Conservation (phyloP, 2,888 invertebrate genomes). For the Trichopoda pennipes region DNA sequence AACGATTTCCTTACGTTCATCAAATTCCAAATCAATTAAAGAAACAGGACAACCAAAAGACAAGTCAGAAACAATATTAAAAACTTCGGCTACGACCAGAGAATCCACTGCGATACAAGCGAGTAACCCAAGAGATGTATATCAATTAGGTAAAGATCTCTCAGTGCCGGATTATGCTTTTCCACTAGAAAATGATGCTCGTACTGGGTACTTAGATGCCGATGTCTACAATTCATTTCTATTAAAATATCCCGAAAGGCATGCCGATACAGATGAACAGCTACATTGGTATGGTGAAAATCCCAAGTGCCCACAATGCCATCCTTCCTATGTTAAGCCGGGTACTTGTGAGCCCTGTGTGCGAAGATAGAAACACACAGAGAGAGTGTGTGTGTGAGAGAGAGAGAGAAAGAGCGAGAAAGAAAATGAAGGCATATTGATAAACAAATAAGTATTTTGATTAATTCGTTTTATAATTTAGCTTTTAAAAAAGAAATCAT, state of each 20-base stretch:
- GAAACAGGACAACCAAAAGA: constrained; percentile 69
- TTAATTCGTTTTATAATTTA: constrained; percentile 18
- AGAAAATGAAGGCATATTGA: no score
- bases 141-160: constrained; percentile 84
- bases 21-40: constrained; percentile 77
- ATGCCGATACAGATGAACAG: constrained; percentile 70
- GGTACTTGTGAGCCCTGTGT: constrained; percentile 86
- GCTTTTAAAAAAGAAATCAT: constrained; percentile 10
- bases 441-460: constrained; percentile 45
- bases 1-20: constrained; percentile 67
- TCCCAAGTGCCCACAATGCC: constrained; percentile 84
- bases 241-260: constrained; percentile 82
- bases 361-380: constrained; percentile 78
- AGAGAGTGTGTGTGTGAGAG: not conserved
- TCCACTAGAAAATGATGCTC: constrained; percentile 83
- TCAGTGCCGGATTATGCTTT: constrained; percentile 85
- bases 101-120: constrained; percentile 16
- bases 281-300: constrained; percentile 83
- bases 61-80: constrained; percentile 13
- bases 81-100: constrained; percentile 74
- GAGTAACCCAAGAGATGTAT: constrained; percentile 74
- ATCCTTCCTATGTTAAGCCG: constrained; percentile 84
- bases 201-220: constrained; percentile 83
- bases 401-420: not conserved
- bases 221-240: constrained; percentile 84